These are phyloP conservation scores for Sceliomorpha sp. DNA, from an alignment of 2,888 invertebrate species.

Conservation along the genomic window DNA sequence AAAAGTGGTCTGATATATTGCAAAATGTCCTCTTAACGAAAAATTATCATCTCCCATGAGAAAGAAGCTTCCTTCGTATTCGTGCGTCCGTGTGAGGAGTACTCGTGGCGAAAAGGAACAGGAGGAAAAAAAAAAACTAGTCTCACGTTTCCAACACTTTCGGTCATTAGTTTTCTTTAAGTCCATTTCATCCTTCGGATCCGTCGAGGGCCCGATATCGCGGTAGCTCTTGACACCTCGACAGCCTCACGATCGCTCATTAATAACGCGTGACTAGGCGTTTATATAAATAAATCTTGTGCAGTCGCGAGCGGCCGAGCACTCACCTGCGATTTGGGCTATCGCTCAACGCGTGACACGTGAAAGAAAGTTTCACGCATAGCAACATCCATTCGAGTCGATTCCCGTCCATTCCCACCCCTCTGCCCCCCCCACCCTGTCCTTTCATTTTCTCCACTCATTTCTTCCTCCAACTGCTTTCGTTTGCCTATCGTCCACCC, in stretches of 20 bases:
- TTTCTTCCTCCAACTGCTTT: no score
- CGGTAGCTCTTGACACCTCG: constrained; percentile 51
- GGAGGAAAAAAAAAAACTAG: constrained; percentile 9
- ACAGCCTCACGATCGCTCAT: constrained; percentile 61
- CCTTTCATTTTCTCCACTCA: no score
- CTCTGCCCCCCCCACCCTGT: no score
- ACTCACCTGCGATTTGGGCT: constrained; percentile 74
- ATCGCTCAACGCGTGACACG: constrained; percentile 75
- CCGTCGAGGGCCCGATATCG: constrained; percentile 12
- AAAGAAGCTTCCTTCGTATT: no score
- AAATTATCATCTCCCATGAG: no score
- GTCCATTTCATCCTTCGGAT: constrained; percentile 11
- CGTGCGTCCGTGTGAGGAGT: no score
- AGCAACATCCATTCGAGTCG: constrained; percentile 9
- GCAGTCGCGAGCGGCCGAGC: constrained; percentile 62
- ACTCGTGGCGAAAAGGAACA: constrained; percentile 14
- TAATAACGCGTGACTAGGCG: constrained; percentile 73
- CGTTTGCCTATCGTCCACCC: no score
- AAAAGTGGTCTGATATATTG: no score
- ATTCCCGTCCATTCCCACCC: no score
- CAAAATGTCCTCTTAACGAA: no score
- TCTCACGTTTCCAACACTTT: not conserved
- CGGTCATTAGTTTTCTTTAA: constrained; percentile 43
- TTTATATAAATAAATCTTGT: constrained; percentile 73
- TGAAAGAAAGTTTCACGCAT: constrained; percentile 66